A percentile compares a stretch with the other conserved stretches of the same genome.
Evolutionary conservation across 2,797 vertebrate genomes (phyloP).

Genomic region (Sebastes elongatus): DNA sequence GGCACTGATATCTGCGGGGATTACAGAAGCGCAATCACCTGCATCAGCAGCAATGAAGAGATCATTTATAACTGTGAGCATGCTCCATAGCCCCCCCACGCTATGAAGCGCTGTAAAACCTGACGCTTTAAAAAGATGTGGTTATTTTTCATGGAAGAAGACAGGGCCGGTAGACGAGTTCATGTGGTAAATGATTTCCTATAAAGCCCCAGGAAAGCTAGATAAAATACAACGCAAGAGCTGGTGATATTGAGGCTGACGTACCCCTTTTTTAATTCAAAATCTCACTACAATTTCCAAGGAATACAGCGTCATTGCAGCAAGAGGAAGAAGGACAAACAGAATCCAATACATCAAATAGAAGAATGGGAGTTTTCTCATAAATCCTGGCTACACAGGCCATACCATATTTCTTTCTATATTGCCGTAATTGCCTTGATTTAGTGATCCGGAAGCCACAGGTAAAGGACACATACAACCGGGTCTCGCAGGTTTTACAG

Average conservation of each 20-base stretch:
- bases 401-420: not conserved
- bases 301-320: constrained; percentile 13
- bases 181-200: constrained; percentile 35
- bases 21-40: constrained; percentile 41
- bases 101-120: constrained; percentile 7
- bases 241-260: constrained; percentile 1
- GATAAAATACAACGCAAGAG: constrained; percentile 23
- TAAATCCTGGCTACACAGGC: constrained; percentile 38
- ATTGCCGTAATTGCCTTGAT: constrained; percentile 30
- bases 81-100: not conserved
- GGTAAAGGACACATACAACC: constrained; percentile 47
- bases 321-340: not conserved
- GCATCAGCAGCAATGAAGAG: constrained; percentile 55
- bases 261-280: constrained; percentile 11
- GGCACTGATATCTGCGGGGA: constrained; percentile 43
- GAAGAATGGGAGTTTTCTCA: not conserved
- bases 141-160: constrained; percentile 36
- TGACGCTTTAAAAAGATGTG: constrained; percentile 16
- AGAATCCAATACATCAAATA: constrained; percentile 26
- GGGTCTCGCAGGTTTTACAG: constrained; percentile 42
- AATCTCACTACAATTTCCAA: constrained; percentile 34
- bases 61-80: constrained; percentile 51
- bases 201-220: not conserved
- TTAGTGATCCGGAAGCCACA: constrained; percentile 31
- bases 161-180: not conserved